Base-by-base conservation (phyloP, 2,797 vertebrate species). In the Anas acuta region DNA sequence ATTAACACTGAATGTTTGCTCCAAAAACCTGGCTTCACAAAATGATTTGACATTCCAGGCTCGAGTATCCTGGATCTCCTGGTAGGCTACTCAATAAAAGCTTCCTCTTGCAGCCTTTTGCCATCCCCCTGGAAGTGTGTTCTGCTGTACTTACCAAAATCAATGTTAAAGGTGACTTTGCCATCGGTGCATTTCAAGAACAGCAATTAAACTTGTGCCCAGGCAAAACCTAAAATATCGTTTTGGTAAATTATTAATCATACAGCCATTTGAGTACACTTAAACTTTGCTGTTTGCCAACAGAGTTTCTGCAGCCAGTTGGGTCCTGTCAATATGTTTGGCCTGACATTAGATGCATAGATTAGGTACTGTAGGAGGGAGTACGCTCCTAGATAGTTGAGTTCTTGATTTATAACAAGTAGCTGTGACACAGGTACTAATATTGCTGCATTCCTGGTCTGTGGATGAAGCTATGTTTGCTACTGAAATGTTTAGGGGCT, bases 211-310 rank as follows among this genome's bases (percentile, higher is more conserved):
- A 69, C 47, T 54, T 71, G 87, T 87, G 77, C 74, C 47, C 45
- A 45, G 79, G 85, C 60, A 82, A 87, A 94, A 90, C 57, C 51
- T 83, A 84, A 90, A 94, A 79, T 90, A 88, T 32, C 65, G 25
- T 84, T 95, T 78, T 17, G 49, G 93, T 96, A 65, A 95, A 95
- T 93, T 79, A 96, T 96, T 96, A 94, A 94, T 39, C 3, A 26
- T 64, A 43, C 64, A 83, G 53, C 80, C 74, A 62, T 75, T n/a
- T 94, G 69, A 30, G 81, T 89, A 65, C 41, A 57, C 37, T 56
- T n/a, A 74, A 45, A 74, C 41, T 45, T 43, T 33, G 39, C n/a
- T 57, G 43, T 74, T 41, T 58, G 72, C 39, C 54, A 45, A 45
- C 23, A 43, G 54, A 57, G 62, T 43, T 65, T 22, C 62, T 65